Evolutionary conservation across 2,113 vertebrate species (phyloP), one percentile per base, ranked within the genome.

Genomic region (Pyrgilauda ruficollis): DNA sequence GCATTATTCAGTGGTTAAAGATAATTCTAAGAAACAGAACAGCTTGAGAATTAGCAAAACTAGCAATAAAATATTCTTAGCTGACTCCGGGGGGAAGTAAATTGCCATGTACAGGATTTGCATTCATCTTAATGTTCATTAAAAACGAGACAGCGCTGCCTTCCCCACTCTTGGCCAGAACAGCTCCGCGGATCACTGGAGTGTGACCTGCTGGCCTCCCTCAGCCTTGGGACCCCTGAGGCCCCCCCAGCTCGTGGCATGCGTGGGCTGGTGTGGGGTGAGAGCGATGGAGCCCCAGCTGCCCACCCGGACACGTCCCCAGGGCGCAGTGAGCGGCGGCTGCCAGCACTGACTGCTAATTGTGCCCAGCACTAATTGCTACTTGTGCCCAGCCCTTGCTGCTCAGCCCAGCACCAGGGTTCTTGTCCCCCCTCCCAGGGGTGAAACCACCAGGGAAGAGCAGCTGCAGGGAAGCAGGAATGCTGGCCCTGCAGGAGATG

Each of bases 41-140:
- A 95, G 93, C 92, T 93, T 93, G 92, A 96, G 93, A 95, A 96
- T 96, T 96, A 96, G 93, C 85, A 93, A 96, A 95, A 95, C 95
- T 41, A 90, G 93, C 93, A 94, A 93, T 91, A 93, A 94, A 96
- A 96, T 88, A 95, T 90, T 94, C 84, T 74, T 90, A 77, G 95
- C 67, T 88, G 91, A 93, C 93, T 96, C 93, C 1, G 3, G 88
- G 79, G 94, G 85, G 91, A 92, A 94, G 92, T 87, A 93, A 90
- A 94, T 94, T 80, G 93, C 94, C 69, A 35, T 9, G 82, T 53
- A 62, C 69, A 44, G 93, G 94, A 96, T 97, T 96, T 96, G 84
- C 89, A 96, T 93, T 94, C 84, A 89, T 95, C 89, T 90, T 69
- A 28, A 69, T 55, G 67, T 87, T 93, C 93, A 87, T 96, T 96